A percentile compares a stretch with the other conserved stretches of the same genome.
Evolutionary conservation across 2,888 invertebrate species (phyloP).

Genomic region (Zaprionus bogoriensis): DNA sequence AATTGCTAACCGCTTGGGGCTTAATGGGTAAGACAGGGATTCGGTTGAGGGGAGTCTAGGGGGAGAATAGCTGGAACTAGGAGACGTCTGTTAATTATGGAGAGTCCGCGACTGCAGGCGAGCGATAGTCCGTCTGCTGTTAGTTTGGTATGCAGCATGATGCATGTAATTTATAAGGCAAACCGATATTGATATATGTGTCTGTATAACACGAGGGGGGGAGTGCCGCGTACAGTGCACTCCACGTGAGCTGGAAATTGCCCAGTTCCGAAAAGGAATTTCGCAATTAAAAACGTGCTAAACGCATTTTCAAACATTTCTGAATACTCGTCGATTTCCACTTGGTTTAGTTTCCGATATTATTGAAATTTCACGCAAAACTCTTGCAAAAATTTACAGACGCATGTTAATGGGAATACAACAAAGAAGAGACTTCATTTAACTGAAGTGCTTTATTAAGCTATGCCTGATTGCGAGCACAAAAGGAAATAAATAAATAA

Average conservation of each 20-base stretch:
- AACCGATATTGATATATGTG: slow-evolving; percentile 25
- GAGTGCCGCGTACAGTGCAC: slow-evolving; percentile 6
- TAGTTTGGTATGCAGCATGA: slow-evolving; percentile 47
- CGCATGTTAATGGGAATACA: slow-evolving; percentile 46
- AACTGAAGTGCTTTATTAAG: slow-evolving; percentile 48
- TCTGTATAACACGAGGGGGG: background rate
- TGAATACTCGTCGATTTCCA: slow-evolving; percentile 6
- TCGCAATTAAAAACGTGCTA: slow-evolving; percentile 39
- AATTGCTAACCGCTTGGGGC: slow-evolving; percentile 32
- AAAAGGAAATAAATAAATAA: slow-evolving; percentile 27
- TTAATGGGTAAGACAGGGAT: background rate
- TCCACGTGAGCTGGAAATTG: slow-evolving; percentile 19
- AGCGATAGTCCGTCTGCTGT: slow-evolving; percentile 19
- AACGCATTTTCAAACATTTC: slow-evolving; percentile 22
- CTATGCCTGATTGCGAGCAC: slow-evolving; percentile 36
- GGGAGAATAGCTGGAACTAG: slow-evolving; percentile 1
- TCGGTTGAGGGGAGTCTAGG: background rate
- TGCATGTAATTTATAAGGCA: slow-evolving; percentile 49
- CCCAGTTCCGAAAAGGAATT: slow-evolving; percentile 23
- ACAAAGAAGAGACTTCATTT: slow-evolving; percentile 32
- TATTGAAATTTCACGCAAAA: slow-evolving; percentile 44
- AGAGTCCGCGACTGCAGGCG: slow-evolving; percentile 12
- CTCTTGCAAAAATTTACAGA: slow-evolving; percentile 45
- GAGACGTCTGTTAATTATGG: slow-evolving; percentile 40
- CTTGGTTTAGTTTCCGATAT: slow-evolving; percentile 18